Conservation (phyloP, 2,113 vertebrate species). For the Meriones unguiculatus region DNA sequence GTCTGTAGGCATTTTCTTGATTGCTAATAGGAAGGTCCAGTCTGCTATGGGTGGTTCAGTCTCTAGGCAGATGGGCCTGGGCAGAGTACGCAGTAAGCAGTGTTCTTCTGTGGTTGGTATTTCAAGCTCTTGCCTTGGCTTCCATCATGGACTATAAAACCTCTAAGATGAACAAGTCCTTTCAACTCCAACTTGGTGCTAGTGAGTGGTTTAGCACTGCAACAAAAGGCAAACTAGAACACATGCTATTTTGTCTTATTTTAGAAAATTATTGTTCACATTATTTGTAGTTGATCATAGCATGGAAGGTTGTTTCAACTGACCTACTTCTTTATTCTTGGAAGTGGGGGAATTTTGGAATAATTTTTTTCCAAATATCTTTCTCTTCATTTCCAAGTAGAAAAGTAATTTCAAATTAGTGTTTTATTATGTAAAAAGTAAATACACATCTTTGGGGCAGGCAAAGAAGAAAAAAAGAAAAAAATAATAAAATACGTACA, state of each 20-base stretch:
- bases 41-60: neutral
- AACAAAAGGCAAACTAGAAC: neutral
- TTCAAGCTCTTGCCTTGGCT: neutral
- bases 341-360: neutral
- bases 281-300: constrained; percentile 41
- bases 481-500: neutral
- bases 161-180: neutral
- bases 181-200: neutral
- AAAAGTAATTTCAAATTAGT: constrained; percentile 7
- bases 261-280: neutral
- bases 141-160: neutral
- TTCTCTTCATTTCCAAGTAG: constrained; percentile 11
- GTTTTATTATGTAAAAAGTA: neutral
- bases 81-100: neutral
- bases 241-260: neutral
- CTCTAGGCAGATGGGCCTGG: neutral
- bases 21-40: neutral
- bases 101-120: neutral
- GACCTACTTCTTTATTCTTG: neutral
- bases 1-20: neutral
- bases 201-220: neutral
- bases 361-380: neutral
- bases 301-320: neutral
- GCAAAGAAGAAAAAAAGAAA: neutral
- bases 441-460: neutral